Base-by-base conservation (phyloP, 2,888 invertebrate species). In the Opisthograptis luteolata region DNA sequence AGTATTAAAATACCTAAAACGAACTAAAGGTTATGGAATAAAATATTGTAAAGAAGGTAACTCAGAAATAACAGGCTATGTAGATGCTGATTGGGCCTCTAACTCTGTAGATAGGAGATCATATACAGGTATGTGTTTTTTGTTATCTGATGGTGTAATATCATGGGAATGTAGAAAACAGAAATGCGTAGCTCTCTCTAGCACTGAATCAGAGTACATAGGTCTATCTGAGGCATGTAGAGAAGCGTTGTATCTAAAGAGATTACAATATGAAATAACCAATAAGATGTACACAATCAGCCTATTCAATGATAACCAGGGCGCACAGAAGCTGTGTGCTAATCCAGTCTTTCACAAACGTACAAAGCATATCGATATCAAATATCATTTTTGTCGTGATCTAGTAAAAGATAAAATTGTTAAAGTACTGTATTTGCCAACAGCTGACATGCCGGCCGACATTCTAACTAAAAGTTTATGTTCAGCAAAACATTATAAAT, bases 91-190 rank as follows among this genome's bases (percentile, higher is more conserved):
- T 25, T 59, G 59, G 55, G 55, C 37, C 2, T 10, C n/a, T 10
- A 9, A 36, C 31, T 14, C 6, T 10, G 2, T 42, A 7, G 59
- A 53, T 28, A 76, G 83, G 75, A 84, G 75, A 71, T 86, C 81
- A 0, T 70, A 66, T 47, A 64, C 68, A 6, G 70, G 69, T 0
- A 66, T 40, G 53, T 46, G 43, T 35, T 72, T 75, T 60, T 57
- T 48, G 22, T 28, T 70, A 13, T 58, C 60, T 17, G 60, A 58
- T 19, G 45, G 53, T 45, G 65, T 54, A 4, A 59, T 75, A 41
- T 39, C 46, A 19, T 40, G 14, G 22, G 32, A 34, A 20, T 62
- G 64, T 8, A 58, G 32, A n/a, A 69, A 70, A 52, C 68, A 73
- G 36, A 55, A 42, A 34, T 66, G 7, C 12, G 66, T 69, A 28